These are phyloP conservation scores for Xyrauchen texanus DNA, from an alignment of 2,113 vertebrate genomes.

Conservation along the genomic window DNA sequence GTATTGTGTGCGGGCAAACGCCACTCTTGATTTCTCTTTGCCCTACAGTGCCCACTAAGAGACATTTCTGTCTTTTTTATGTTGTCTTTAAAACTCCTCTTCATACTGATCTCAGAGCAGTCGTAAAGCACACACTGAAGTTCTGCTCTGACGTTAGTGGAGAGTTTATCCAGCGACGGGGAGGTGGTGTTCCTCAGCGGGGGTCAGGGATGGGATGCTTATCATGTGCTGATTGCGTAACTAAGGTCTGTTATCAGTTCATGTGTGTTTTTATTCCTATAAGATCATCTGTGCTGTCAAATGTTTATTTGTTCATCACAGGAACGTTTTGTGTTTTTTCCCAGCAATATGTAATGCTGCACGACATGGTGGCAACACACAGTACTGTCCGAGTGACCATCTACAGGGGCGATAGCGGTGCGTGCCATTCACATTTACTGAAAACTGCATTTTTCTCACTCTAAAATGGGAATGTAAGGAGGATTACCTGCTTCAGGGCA, in stretches of 20 bases:
- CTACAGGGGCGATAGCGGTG: conserved; percentile 88
- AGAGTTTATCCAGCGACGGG: too few relatives aligned
- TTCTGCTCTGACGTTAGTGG: too few relatives aligned
- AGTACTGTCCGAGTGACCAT: conserved; percentile 93
- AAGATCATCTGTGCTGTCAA: background rate
- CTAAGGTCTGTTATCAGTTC: background rate
- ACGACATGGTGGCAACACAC: conserved; percentile 96
- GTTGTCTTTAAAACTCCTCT: background rate
- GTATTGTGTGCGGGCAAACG: too few relatives aligned
- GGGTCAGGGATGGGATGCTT: background rate
- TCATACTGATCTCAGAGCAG: background rate
- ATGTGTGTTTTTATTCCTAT: background rate
- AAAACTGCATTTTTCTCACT: background rate
- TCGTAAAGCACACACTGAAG: background rate
- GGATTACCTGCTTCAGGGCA: conserved; percentile 17
- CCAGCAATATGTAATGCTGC: conserved; percentile 96
- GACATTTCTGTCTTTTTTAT: background rate
- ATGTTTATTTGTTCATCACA: conserved; percentile 1
- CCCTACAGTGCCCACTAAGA: background rate
- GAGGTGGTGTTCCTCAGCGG: background rate
- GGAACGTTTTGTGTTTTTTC: conserved; percentile 47
- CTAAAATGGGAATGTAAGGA: background rate
- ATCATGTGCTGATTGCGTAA: background rate
- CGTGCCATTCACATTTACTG: conserved; percentile 26
- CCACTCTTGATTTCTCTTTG: too few relatives aligned